A percentile compares a stretch with the other conserved stretches of the same genome.
phyloP scores from a whole-genome alignment of 2,797 vertebrate genomes.

The Poliocrania exsul region DNA sequence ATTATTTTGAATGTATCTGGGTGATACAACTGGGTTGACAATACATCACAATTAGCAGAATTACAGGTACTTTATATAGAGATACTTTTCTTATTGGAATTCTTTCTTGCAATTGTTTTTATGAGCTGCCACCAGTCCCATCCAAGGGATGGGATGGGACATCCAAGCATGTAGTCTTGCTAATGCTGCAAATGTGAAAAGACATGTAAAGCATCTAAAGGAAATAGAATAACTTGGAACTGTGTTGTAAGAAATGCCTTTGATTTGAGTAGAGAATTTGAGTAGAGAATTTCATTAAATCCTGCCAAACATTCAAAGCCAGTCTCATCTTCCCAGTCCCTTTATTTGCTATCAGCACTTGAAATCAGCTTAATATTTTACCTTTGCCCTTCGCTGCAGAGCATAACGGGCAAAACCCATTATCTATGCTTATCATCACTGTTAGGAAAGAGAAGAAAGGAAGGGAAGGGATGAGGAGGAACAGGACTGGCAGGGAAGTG shows the following conservation, averaged over 20 bases:
- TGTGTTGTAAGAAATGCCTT: neutral
- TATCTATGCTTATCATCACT: conserved; percentile 21
- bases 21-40: neutral
- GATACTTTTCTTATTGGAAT: neutral
- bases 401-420: conserved; percentile 5
- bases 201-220: neutral
- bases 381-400: conserved; percentile 43
- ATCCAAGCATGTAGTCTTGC: neutral
- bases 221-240: neutral
- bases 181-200: neutral
- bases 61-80: neutral
- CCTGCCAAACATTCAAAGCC: conserved; percentile 6
- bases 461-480: neutral
- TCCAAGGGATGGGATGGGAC: no score
- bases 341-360: conserved; percentile 41
- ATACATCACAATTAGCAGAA: accelerated
- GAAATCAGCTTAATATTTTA: conserved; percentile 63
- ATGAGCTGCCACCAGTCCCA: neutral
- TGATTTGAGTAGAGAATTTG: conserved; percentile 48
- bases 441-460: neutral
- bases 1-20: neutral
- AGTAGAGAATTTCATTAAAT: conserved; percentile 56
- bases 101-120: neutral
- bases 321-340: neutral
- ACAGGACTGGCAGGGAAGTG: neutral